phyloP scores from a whole-genome alignment of 2,888 invertebrate genomes.

The Torymus tubicola region DNA sequence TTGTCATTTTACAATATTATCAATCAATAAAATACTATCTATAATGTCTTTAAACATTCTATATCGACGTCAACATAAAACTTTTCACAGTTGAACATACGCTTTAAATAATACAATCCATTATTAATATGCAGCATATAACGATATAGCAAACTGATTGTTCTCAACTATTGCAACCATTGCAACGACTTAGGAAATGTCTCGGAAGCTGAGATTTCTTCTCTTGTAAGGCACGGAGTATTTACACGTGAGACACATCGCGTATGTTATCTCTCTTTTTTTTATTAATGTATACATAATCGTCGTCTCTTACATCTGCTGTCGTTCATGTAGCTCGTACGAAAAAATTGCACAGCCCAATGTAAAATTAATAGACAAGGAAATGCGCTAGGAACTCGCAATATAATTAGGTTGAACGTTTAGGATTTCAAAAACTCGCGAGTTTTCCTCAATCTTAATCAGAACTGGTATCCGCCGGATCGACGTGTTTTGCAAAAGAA shows the following conservation, averaged over 20 bases:
- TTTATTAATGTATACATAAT: conserved; percentile 28
- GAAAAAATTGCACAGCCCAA: conserved; percentile 55
- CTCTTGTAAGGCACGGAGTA: conserved; percentile 57
- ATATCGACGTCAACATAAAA: no score
- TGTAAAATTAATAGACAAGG: conserved; percentile 47
- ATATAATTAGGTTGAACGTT: conserved; percentile 29
- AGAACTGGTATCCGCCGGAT: not conserved
- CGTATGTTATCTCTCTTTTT: conserved; percentile 25
- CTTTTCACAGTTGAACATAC: no score
- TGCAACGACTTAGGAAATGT: conserved; percentile 39
- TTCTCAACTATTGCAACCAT: not conserved
- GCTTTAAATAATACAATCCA: no score
- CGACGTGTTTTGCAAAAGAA: conserved; percentile 2
- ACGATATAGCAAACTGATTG: conserved; percentile 13
- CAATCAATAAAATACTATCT: no score
- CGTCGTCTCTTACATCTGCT: conserved; percentile 34
- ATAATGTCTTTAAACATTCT: no score
- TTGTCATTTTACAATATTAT: no score
- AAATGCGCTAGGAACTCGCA: conserved; percentile 54
- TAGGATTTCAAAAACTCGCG: not conserved
- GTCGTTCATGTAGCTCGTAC: conserved; percentile 46
- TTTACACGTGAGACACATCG: conserved; percentile 47
- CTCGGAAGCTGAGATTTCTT: conserved; percentile 54
- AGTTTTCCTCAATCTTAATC: not conserved
- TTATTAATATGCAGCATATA: not conserved